Evolutionary conservation across 2,797 vertebrate species (phyloP).

Genomic region (Moxostoma hubbsi): DNA sequence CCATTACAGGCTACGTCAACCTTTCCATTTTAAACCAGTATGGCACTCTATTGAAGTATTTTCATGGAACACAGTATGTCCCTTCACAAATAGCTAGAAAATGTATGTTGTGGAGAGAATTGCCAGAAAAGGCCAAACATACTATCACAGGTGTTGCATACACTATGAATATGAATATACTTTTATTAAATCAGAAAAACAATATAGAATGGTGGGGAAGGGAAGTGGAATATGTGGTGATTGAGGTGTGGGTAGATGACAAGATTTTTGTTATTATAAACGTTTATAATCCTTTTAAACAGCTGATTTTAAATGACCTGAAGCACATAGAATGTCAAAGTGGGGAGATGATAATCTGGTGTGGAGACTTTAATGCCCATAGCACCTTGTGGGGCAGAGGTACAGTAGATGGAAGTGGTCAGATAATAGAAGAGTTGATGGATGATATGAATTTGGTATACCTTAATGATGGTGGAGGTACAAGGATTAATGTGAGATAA

Average conservation of each 20-base stretch:
- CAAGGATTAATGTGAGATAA: background rate
- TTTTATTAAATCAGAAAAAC: background rate
- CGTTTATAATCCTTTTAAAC: background rate
- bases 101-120: conserved; percentile 48
- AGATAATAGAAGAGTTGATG: background rate
- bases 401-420: background rate
- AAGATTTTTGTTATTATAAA: background rate
- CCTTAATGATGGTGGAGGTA: background rate
- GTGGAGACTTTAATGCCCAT: background rate
- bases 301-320: fast-evolving
- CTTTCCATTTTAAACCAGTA: conserved; percentile 53
- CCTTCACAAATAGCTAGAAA: conserved; percentile 48
- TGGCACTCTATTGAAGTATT: conserved; percentile 42
- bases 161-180: too few relatives aligned
- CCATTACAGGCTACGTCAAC: conserved; percentile 50
- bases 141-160: too few relatives aligned
- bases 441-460: background rate
- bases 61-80: conserved; percentile 52
- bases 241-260: background rate
- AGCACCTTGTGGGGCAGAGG: background rate
- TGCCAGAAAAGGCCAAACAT: conserved; percentile 43
- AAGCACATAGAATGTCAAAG: background rate
- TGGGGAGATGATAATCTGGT: background rate
- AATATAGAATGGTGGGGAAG: background rate
- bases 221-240: background rate